A percentile compares a stretch with the other conserved stretches of the same genome.
Evolutionary conservation across 1,140 invertebrate genomes (phyloP).

Genomic region (Psilanteris sp.): DNA sequence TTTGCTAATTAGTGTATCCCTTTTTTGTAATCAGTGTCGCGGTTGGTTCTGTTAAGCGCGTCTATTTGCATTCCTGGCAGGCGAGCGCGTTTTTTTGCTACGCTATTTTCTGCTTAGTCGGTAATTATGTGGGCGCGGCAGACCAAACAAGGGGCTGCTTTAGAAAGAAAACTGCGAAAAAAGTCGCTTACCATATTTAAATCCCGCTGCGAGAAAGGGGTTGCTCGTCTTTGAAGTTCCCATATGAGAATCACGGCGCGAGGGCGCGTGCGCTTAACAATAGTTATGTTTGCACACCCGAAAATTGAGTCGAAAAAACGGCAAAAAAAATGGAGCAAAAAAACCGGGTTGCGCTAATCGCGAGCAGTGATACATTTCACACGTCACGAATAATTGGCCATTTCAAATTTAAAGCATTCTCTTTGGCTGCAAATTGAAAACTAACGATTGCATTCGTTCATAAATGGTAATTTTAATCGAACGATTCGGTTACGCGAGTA

Average conservation of each 20-base stretch:
- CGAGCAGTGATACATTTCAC: conserved; percentile 9
- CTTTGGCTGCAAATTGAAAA: no score
- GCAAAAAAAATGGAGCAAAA: conserved; percentile 28
- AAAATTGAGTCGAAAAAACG: conserved; percentile 67
- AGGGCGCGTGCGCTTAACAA: conserved; percentile 73
- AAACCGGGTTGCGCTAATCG: conserved; percentile 48
- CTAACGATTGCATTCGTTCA: no score
- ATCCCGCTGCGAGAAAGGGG: conserved; percentile 67
- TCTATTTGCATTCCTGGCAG: conserved; percentile 41
- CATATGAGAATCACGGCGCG: conserved; percentile 33
- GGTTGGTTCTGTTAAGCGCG: conserved; percentile 50
- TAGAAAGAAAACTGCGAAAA: conserved; percentile 68
- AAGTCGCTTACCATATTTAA: conserved; percentile 77
- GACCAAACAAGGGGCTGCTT: conserved; percentile 74
- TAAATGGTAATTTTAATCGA: no score
- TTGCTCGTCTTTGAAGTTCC: conserved; percentile 52
- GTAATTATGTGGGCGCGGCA: conserved; percentile 78
- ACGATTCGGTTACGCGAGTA: no score
- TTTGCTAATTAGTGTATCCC: conserved; percentile 73
- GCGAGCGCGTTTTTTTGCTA: conserved; percentile 62
- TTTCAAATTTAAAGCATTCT: conserved; percentile 28
- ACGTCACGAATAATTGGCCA: conserved; percentile 16
- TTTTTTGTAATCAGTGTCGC: conserved; percentile 63
- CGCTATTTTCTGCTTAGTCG: conserved; percentile 69
- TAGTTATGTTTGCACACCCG: conserved; percentile 73